Conservation (phyloP, 2,888 invertebrate species). For the Hyalella azteca region DNA sequence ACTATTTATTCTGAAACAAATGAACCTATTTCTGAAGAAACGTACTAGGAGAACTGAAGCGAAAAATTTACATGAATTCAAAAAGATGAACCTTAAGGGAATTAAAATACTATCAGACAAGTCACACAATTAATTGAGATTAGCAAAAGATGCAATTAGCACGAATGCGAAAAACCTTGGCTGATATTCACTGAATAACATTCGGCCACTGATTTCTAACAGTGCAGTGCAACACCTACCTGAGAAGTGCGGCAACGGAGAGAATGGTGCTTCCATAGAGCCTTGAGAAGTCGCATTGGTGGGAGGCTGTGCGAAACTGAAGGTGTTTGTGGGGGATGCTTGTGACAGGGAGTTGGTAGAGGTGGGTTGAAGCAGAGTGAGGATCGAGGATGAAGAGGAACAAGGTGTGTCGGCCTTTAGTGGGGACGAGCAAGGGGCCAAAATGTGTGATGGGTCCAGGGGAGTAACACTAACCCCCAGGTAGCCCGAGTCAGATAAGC, state of each 20-base stretch:
- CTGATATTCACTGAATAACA: not conserved
- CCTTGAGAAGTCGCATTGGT: conserved; percentile 36
- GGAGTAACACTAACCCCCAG: not conserved
- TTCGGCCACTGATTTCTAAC: not conserved
- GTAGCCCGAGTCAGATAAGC: conserved; percentile 2
- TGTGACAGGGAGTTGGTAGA: conserved; percentile 28
- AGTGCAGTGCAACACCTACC: conserved; percentile 35
- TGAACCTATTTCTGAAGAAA: too few species aligned
- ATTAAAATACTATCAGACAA: too few species aligned
- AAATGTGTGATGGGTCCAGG: conserved; percentile 34
- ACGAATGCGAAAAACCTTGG: too few species aligned
- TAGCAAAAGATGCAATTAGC: too few species aligned
- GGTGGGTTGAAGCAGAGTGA: conserved; percentile 30
- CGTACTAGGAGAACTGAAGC: too few species aligned
- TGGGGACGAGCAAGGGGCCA: conserved; percentile 35
- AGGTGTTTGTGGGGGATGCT: conserved; percentile 35
- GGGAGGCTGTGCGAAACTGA: conserved; percentile 33
- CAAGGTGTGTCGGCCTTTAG: conserved; percentile 29
- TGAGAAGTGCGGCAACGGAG: conserved; percentile 41
- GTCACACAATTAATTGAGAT: too few species aligned
- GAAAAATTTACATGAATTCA: too few species aligned
- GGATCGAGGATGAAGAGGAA: not conserved
- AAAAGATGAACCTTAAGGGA: too few species aligned
- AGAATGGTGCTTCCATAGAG: conserved; percentile 35
- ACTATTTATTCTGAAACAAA: too few species aligned